These are phyloP conservation scores for Rachycentron canadum DNA, from an alignment of 2,797 vertebrate genomes.

Conservation along the genomic window DNA sequence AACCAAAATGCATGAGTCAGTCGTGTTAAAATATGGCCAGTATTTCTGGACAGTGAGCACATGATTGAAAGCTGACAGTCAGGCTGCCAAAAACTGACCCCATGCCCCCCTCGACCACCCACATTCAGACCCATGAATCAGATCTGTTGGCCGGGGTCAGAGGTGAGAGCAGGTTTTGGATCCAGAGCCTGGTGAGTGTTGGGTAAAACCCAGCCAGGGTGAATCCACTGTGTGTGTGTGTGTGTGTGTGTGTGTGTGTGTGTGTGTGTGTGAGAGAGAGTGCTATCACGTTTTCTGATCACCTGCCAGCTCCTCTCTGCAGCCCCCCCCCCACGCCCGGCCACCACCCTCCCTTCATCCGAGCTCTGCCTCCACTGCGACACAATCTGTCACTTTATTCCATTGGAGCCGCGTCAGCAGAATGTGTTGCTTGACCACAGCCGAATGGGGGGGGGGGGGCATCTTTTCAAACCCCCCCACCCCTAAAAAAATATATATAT, in stretches of 20 bases:
- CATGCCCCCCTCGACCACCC: neutral
- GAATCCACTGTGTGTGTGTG: constrained; percentile 11
- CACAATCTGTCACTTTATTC: constrained; percentile 52
- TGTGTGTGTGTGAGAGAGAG: constrained; percentile 2
- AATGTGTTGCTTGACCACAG: no score
- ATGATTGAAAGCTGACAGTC: neutral
- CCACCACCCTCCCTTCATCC: neutral
- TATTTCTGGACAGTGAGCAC: constrained; percentile 4
- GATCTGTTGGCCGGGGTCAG: constrained; percentile 36
- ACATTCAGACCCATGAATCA: constrained; percentile 8
- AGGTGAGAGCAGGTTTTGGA: constrained; percentile 47
- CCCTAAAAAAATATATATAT: no score
- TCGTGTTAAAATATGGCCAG: neutral
- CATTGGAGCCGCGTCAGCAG: constrained; percentile 41
- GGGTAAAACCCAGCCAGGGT: constrained; percentile 17
- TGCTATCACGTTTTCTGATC: constrained; percentile 30
- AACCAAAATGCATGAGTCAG: neutral
- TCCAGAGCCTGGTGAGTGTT: constrained; percentile 12
- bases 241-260: neutral
- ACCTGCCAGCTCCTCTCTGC: constrained; percentile 29
- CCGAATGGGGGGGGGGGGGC: no score
- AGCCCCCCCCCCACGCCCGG: neutral
- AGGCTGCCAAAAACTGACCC: constrained; percentile 9
- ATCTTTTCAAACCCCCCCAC: no score
- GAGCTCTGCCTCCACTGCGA: constrained; percentile 41